Evolutionary conservation across 2,797 vertebrate species (phyloP), one percentile per base, ranked within the genome.

Genomic region (Sebastes hubbsi): DNA sequence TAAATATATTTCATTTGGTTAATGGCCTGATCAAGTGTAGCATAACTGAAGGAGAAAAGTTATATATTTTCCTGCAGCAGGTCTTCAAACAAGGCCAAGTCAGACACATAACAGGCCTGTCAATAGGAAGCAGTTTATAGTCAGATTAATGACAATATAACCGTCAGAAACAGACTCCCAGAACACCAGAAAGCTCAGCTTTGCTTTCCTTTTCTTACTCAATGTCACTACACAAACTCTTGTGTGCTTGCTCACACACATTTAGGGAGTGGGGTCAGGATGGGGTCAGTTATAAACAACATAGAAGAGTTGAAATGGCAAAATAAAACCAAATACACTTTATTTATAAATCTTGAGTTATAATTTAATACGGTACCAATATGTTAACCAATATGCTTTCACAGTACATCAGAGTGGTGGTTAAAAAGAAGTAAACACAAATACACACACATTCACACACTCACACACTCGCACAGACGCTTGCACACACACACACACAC

Each of bases 301-400:
- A 54, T 72, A 13, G 29, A 49, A 58, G 36, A 36, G 36, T 54
- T 82, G 49, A 82, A 88, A 86, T 74, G 77, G 73, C 29, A 85
- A 88, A 94, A 91, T 89, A 92, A 92, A 49, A 91, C 83, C 88
- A 93, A 93, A 90, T 88, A 91, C 91, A 85, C 83, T 94, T 94
- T 93, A 96, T 97, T 97, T 97, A 97, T 95, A 97, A 97, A 97
- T 97, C 96, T 97, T 96, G 96, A 97, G 96, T 97, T 97, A 97
- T 97, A 97, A 97, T 97, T 97, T 97, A 97, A 98, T 97, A 97
- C 93, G 96, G 96, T 92, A 92, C 89, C 84, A 92, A 90, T 88
- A 91, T 91, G 89, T 90, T 97, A 97, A 97, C 96, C 96, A 94
- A 96, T 97, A 93, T 89, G 88, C 84, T 90, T 93, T 94, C 93